phyloP scores from a whole-genome alignment of 2,113 vertebrate species.

The Stegostoma tigrinum region DNA sequence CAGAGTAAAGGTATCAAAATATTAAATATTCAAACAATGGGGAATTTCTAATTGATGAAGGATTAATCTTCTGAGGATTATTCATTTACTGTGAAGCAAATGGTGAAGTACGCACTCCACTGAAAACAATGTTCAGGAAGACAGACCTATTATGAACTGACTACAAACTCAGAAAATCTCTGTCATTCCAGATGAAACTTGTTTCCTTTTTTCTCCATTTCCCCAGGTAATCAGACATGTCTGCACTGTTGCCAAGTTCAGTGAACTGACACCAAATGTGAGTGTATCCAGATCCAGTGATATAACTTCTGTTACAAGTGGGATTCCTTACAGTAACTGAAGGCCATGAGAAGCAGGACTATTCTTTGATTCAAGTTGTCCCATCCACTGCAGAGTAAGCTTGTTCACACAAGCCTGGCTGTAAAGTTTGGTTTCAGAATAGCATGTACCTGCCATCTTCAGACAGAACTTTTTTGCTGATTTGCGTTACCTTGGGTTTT shows the following conservation, averaged over 20 bases:
- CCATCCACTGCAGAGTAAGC: neutral
- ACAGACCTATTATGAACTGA: no score
- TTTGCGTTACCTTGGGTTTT: neutral
- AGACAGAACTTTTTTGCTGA: neutral
- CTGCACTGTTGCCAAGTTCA: neutral
- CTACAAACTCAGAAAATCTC: no score
- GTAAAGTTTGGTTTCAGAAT: neutral
- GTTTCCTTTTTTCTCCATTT: neutral
- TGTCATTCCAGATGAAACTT: neutral
- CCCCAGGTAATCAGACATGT: neutral
- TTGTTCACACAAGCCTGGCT: neutral
- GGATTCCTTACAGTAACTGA: neutral
- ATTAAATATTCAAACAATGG: no score
- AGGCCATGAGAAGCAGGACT: neutral
- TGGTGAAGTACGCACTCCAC: no score
- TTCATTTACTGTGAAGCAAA: no score
- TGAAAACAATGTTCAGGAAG: no score
- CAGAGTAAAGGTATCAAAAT: no score
- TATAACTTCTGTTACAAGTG: neutral
- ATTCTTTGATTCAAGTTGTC: neutral
- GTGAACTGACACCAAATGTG: neutral
- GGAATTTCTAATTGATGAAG: no score
- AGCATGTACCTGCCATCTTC: neutral
- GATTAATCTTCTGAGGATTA: no score
- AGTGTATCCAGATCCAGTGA: neutral